Evolutionary conservation across 1,140 invertebrate genomes (phyloP).

Genomic region (Ostrea denselamellosa): DNA sequence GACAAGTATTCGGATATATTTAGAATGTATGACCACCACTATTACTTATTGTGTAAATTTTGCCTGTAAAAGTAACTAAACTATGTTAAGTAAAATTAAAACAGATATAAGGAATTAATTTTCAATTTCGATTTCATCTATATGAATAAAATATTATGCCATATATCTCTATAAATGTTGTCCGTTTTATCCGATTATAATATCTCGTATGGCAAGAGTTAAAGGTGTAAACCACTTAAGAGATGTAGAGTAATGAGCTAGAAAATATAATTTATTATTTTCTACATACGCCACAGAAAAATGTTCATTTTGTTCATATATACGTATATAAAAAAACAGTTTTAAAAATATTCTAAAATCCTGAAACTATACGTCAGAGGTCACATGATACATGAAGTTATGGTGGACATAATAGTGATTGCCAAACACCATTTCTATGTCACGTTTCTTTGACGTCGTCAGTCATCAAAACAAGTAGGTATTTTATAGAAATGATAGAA

Average conservation of each 20-base stretch:
- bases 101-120: too few relatives aligned
- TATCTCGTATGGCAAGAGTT: not conserved
- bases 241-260: not conserved
- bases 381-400: slow-evolving; percentile 69
- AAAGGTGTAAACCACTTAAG: not conserved
- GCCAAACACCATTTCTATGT: slow-evolving; percentile 24
- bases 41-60: too few relatives aligned
- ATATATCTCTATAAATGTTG: not conserved
- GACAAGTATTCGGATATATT: not conserved
- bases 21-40: not conserved
- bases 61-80: too few relatives aligned
- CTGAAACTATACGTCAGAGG: slow-evolving; percentile 61
- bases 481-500: not conserved
- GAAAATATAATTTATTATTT: not conserved
- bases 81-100: too few relatives aligned
- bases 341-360: not conserved
- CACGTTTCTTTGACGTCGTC: slow-evolving; percentile 13
- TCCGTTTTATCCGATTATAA: not conserved
- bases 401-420: slow-evolving; percentile 66
- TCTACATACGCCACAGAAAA: not conserved
- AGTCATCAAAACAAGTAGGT: slow-evolving; percentile 21
- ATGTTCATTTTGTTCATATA: not conserved
- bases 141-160: not conserved
- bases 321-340: not conserved
- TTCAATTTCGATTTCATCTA: too few relatives aligned